Evolutionary conservation across 2,888 invertebrate genomes (phyloP).

Genomic region (Eupithecia abbreviata): DNA sequence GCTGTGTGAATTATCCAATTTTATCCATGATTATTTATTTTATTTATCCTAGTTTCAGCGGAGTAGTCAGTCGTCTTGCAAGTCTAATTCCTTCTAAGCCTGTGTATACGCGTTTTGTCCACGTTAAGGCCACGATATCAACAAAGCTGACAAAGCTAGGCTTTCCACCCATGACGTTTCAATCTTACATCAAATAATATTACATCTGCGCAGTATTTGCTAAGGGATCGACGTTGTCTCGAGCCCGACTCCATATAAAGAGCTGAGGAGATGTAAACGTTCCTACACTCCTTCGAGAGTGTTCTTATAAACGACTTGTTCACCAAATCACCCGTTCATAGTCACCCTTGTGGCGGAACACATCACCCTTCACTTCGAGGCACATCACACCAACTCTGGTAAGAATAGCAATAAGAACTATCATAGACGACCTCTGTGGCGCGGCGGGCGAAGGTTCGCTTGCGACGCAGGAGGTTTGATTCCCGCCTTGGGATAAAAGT

Average conservation of each 20-base stretch:
- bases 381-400: constrained; percentile 66
- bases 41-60: not conserved
- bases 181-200: constrained; percentile 73
- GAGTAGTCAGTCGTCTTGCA: not conserved
- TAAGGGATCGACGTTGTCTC: constrained; percentile 65
- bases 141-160: constrained; percentile 28
- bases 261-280: constrained; percentile 44
- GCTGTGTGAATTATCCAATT: no score
- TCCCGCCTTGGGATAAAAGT: no score
- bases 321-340: constrained; percentile 75
- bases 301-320: constrained; percentile 64
- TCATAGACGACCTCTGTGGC: no score
- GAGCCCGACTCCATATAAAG: constrained; percentile 64
- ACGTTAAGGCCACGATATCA: not conserved
- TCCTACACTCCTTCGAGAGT: constrained; percentile 76
- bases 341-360: constrained; percentile 79
- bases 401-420: constrained; percentile 49
- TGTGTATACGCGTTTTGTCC: not conserved
- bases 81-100: not conserved
- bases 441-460: no score
- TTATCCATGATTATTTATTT: no score
- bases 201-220: constrained; percentile 74
- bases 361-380: constrained; percentile 57
- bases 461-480: no score
- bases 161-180: constrained; percentile 49